Percentiles rank a stretch among this genome's conserved stretches.
Conservation (phyloP, 2,797 vertebrate genomes). For the Podargus strigoides region DNA sequence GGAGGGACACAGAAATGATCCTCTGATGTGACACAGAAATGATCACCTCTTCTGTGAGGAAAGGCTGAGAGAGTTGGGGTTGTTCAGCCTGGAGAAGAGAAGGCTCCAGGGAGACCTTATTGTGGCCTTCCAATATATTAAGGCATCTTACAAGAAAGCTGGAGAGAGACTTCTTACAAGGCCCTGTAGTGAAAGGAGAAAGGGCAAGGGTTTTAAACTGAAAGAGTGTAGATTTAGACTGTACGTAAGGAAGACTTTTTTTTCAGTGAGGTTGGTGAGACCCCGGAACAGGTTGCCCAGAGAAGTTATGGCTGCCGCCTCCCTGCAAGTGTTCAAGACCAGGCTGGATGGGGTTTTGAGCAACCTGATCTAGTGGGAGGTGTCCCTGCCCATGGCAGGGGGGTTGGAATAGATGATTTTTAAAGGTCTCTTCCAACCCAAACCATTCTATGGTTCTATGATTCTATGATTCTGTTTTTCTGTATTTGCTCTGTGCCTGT, state of each 20-base stretch:
- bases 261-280: rapidly evolving
- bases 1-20: not conserved
- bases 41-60: too few relatives aligned
- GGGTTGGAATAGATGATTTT: not conserved
- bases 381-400: not conserved
- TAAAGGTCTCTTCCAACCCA: not conserved
- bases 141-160: not conserved
- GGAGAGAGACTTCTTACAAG: not conserved
- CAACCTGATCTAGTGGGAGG: not conserved
- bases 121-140: not conserved
- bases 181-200: not conserved
- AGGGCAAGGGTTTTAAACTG: not conserved
- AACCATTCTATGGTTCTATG: not conserved
- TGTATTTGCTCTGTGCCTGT: not conserved
- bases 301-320: not conserved
- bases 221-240: not conserved
- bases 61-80: not conserved
- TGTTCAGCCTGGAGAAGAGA: not conserved
- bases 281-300: not conserved
- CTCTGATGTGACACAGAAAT: not conserved
- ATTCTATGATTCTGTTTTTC: not conserved
- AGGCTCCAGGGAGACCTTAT: not conserved
- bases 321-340: not conserved
- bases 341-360: not conserved
- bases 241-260: not conserved